Evolutionary conservation across 2,888 invertebrate genomes (phyloP).

Genomic region (Nymphalis c-album): DNA sequence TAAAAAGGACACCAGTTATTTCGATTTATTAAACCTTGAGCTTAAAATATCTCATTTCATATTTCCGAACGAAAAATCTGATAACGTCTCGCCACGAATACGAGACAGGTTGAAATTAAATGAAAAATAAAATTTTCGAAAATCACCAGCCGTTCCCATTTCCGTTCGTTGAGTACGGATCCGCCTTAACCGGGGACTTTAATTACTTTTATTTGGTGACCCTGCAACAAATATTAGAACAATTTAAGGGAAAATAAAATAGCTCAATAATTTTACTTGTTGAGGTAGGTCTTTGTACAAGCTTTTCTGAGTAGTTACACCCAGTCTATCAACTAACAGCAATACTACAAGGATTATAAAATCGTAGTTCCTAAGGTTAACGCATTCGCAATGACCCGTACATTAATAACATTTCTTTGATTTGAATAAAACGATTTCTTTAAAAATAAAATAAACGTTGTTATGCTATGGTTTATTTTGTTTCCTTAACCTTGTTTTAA

Average conservation of each 20-base stretch:
- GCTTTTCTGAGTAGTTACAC: too few relatives aligned
- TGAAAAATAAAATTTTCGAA: slow-evolving; percentile 41
- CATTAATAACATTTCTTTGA: too few relatives aligned
- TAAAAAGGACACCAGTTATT: not conserved
- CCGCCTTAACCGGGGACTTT: slow-evolving; percentile 55
- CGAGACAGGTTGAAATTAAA: slow-evolving; percentile 33
- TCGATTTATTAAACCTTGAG: not conserved
- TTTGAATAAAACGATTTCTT: too few relatives aligned
- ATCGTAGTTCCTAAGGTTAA: too few relatives aligned
- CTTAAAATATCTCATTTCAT: slow-evolving; percentile 4
- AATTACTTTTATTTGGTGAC: slow-evolving; percentile 64
- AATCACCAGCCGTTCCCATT: slow-evolving; percentile 45
- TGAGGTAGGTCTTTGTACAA: too few relatives aligned
- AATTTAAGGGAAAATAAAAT: slow-evolving; percentile 33
- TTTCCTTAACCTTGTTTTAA: not conserved
- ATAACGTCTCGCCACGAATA: slow-evolving; percentile 17
- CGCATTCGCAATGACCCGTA: too few relatives aligned
- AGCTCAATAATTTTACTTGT: not conserved
- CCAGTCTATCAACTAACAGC: too few relatives aligned
- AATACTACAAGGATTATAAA: too few relatives aligned
- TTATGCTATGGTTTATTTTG: too few relatives aligned
- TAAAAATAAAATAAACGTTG: too few relatives aligned
- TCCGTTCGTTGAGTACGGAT: slow-evolving; percentile 48
- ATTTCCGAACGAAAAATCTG: slow-evolving; percentile 12
- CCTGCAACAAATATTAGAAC: slow-evolving; percentile 46